Base-by-base conservation (phyloP, 2,113 vertebrate genomes). In the Protomyctophum bolini region DNA sequence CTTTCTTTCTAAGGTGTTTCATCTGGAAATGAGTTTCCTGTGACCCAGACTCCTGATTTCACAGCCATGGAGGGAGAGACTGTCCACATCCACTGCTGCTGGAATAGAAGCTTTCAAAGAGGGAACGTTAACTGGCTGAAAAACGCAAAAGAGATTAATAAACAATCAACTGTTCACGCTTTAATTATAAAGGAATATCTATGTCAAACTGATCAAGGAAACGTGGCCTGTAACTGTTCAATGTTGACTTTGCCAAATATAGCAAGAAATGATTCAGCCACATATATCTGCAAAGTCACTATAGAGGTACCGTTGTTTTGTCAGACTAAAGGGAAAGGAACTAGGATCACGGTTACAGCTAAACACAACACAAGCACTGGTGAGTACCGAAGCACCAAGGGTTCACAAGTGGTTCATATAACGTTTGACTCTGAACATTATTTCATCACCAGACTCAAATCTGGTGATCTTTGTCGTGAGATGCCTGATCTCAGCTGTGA, bases 71-170 rank as follows among this genome's bases (percentile, higher is more conserved):
- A 68, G 0, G 82, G 84, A 0, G 63, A 47, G 4, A 29, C 28
- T 0, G 68, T 8, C 0, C 51, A 0, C 29, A 71, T 88, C 54
- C 7, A 8, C 46, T 86, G 86, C 80, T 84, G 84, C 77, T 76
- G 75, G 73, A 6, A 0, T 1, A 0, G 0, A 0, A 0, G 0
- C 0, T 0, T 0, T 4, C 0, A 0, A 1, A 57, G 10, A 67
- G 0, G 6, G 0, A 0, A 0, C 8, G 2, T 83, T n/a, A 0
- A 0, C 0, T 86, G 83, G 84, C 0, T 63, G 0, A 84, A 79
- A 68, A 55, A 67, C 51, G 0, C 12, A 58, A 49, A 8, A 28
- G 0, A 0, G 0, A 2, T 58, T 2, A 6, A 21, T 21, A 1
- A 14, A 47, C 12, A 2, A 1, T 4, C 5, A 11, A 48, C 7